phyloP scores from a whole-genome alignment of 1,140 invertebrate species.

The Mizuhopecten yessoensis region DNA sequence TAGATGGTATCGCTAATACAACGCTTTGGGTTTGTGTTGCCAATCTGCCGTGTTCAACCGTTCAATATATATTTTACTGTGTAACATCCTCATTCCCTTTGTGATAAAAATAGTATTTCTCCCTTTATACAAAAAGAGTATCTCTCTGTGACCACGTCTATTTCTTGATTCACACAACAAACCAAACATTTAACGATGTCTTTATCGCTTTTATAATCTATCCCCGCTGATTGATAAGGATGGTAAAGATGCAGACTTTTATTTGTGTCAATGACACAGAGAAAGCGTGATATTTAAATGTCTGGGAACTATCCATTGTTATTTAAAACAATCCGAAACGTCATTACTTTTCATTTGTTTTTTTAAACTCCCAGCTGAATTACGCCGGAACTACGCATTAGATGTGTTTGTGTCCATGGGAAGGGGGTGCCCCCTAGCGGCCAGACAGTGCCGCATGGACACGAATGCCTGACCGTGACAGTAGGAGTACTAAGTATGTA shows the following conservation, averaged over 20 bases:
- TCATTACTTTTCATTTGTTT: background rate
- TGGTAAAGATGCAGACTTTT: slow-evolving; percentile 30
- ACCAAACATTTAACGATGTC: background rate
- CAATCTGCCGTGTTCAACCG: background rate
- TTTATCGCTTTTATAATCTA: background rate
- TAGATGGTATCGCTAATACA: background rate
- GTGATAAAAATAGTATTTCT: background rate
- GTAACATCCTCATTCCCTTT: background rate
- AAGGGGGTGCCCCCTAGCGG: background rate
- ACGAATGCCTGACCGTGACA: background rate
- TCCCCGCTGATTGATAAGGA: background rate
- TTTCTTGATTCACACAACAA: background rate
- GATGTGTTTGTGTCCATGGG: background rate
- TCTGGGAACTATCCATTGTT: background rate
- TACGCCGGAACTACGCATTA: background rate
- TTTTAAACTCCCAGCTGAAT: background rate
- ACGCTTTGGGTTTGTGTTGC: background rate
- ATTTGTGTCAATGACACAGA: background rate
- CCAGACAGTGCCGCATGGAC: background rate
- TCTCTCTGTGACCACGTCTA: background rate
- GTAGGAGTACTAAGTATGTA: background rate
- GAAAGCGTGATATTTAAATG: slow-evolving; percentile 29
- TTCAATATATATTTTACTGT: background rate
- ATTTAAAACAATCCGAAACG: background rate
- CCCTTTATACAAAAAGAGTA: background rate